phyloP scores from a whole-genome alignment of 1,140 invertebrate species.

The Eubasilissa regina region DNA sequence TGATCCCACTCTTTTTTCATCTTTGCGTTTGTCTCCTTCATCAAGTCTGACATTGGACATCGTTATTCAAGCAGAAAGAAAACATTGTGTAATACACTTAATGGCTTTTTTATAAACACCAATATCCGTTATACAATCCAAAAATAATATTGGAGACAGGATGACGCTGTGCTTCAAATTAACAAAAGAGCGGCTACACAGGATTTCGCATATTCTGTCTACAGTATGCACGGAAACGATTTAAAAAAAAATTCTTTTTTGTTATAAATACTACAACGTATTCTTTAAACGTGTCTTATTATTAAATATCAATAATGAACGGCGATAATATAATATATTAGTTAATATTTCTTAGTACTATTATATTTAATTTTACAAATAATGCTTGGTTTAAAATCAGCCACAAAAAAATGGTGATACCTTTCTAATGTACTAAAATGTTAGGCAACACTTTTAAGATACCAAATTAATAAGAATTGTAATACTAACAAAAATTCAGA shows the following conservation, averaged over 20 bases:
- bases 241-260: not conserved
- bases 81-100: slow-evolving; percentile 38
- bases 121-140: slow-evolving; percentile 37
- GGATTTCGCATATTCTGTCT: not conserved
- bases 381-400: too few species aligned
- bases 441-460: too few species aligned
- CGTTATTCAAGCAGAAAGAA: slow-evolving; percentile 17
- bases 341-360: too few species aligned
- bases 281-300: too few species aligned
- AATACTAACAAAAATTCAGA: too few species aligned
- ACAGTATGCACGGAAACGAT: not conserved
- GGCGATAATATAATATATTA: too few species aligned
- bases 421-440: not conserved
- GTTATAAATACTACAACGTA: too few species aligned
- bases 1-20: slow-evolving; percentile 11
- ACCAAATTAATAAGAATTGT: too few species aligned
- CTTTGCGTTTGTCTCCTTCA: not conserved
- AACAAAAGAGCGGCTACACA: slow-evolving; percentile 30
- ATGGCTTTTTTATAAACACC: slow-evolving; percentile 26
- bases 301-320: too few species aligned
- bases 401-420: too few species aligned
- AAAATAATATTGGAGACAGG: slow-evolving; percentile 39
- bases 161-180: slow-evolving; percentile 21
- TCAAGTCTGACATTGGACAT: not conserved
- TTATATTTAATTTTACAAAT: too few species aligned